Evolutionary conservation across 1,140 invertebrate species (phyloP).

Genomic region (Zaprionus tsacasi): DNA sequence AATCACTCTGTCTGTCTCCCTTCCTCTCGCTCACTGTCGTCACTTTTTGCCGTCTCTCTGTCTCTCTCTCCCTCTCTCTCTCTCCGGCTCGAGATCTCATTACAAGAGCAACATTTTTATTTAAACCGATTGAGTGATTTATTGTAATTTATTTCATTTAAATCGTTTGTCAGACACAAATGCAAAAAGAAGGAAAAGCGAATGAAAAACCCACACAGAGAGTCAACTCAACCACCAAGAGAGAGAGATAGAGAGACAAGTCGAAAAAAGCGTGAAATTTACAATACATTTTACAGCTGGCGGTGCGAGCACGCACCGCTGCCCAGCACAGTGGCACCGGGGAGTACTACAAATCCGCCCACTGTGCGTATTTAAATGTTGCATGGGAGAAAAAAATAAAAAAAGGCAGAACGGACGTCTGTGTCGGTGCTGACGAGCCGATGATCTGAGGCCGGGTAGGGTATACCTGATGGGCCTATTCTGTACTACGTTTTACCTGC

Average conservation of each 20-base stretch:
- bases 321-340: constrained; percentile 39
- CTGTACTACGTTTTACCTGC: not conserved
- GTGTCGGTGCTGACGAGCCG: constrained; percentile 61
- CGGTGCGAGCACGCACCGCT: constrained; percentile 61
- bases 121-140: constrained; percentile 79
- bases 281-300: constrained; percentile 76
- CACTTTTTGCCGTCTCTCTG: constrained; percentile 22
- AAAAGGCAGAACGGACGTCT: constrained; percentile 27
- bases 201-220: constrained; percentile 28
- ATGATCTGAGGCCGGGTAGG: constrained; percentile 59
- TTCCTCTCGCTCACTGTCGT: not conserved
- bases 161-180: constrained; percentile 76
- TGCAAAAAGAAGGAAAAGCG: constrained; percentile 32
- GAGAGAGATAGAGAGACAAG: constrained; percentile 16
- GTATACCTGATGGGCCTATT: constrained; percentile 34
- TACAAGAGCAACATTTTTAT: constrained; percentile 74
- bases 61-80: not conserved
- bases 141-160: constrained; percentile 82
- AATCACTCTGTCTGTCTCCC: not conserved
- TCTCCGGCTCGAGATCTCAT: constrained; percentile 65
- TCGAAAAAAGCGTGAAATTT: constrained; percentile 59
- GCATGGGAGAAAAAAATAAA: constrained; percentile 21
- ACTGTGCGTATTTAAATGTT: constrained; percentile 55
- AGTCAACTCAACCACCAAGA: constrained; percentile 31
- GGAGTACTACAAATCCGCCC: constrained; percentile 1